Evolutionary conservation across 1,140 invertebrate genomes (phyloP), one percentile per base, ranked within the genome.

Genomic region (Pogonus chalceus): DNA sequence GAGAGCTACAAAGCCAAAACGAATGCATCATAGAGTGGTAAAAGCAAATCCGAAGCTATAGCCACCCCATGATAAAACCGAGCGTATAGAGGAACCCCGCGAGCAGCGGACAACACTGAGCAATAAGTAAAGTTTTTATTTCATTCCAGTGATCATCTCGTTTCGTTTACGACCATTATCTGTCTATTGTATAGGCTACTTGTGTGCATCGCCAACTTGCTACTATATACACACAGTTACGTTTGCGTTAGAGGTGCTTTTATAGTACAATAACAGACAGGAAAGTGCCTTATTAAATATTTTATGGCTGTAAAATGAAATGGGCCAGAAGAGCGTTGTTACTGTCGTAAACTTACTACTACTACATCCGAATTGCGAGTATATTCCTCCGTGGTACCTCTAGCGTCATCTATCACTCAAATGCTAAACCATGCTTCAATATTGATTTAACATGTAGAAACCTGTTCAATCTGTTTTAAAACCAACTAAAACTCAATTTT

Each of bases 231-330:
- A 43, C 18, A 43, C 37, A 43, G 18, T 18, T 43, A 43, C 37
- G 37, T 43, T 7, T 18, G 18, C 9, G 9, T 43, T 43, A 43
- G 37, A 43, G 37, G 37, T 43, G 18, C 37, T 43, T 43, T 43
- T 43, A 43, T 43, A 18, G 9, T 43, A 43, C 37, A 43, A 43
- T 43, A 43, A 43, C 37, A 43, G 37, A 43, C 9, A 43, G 37
- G 37, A 43, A 43, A 43, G 37, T 43, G 37, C 37, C 37, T 43
- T 43, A 43, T 43, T 43, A 12, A 43, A 43, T 43, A 43, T 43
- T 43, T 43, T 43, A 43, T 43, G 37, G 37, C 37, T 43, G 37
- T 43, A 43, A 43, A 43, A 43, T 43, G 37, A 43, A 43, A 43
- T 43, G 37, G 18, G 9, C 37, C 37, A 43, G 37, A 43, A 43